Percentiles rank a stretch among this genome's conserved stretches.
phyloP scores from a whole-genome alignment of 2,113 vertebrate species.

The Grallaria varia region DNA sequence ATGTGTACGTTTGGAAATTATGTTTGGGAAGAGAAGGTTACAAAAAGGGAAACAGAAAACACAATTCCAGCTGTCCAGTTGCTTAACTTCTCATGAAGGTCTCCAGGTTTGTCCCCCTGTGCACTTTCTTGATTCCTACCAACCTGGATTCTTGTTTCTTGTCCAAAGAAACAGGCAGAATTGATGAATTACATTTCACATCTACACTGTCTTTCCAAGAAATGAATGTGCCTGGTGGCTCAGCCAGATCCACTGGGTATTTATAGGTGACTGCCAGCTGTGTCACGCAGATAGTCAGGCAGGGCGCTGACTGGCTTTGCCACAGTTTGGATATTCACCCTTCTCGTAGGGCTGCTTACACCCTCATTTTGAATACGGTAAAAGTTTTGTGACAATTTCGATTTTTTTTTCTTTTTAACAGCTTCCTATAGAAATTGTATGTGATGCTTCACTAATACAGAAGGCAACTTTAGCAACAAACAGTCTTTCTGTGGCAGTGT shows the following conservation, averaged over 20 bases:
- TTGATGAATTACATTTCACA: background rate
- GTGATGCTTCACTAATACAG: background rate
- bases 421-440: background rate
- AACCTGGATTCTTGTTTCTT: background rate
- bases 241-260: background rate
- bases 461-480: background rate
- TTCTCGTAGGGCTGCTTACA: background rate
- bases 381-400: background rate
- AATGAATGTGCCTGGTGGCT: background rate
- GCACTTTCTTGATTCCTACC: background rate
- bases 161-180: background rate
- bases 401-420: background rate
- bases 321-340: background rate
- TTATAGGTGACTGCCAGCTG: background rate
- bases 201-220: background rate
- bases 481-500: background rate
- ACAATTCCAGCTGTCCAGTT: background rate
- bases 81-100: background rate
- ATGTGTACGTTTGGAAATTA: background rate
- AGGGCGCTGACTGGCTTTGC: background rate
- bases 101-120: background rate
- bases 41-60: background rate
- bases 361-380: background rate
- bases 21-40: background rate
- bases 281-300: background rate